Evolutionary conservation across 2,888 invertebrate genomes (phyloP).

Genomic region (Monochamus alternatus): DNA sequence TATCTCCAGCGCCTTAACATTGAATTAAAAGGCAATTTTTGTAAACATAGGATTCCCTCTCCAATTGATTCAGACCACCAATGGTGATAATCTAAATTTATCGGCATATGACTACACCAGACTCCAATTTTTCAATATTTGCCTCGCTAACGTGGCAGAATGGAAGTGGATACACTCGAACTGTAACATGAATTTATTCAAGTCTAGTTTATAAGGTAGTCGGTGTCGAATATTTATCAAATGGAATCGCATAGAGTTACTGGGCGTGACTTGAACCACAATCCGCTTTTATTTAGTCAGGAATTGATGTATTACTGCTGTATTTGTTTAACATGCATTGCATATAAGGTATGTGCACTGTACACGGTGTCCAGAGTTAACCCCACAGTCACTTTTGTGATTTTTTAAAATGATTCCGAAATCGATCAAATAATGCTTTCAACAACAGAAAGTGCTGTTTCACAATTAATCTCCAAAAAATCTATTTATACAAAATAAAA

Average conservation of each 20-base stretch:
- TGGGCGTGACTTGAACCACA: conserved; percentile 8
- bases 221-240: conserved; percentile 7
- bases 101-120: not conserved
- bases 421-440: no score
- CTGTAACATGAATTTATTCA: conserved; percentile 21
- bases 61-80: not conserved
- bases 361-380: no score
- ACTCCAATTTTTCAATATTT: conserved; percentile 7
- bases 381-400: no score
- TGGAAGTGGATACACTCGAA: conserved; percentile 16
- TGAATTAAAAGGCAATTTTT: not conserved
- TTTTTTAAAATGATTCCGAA: no score
- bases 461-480: no score
- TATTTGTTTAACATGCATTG: conserved; percentile 5
- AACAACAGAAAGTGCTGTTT: no score
- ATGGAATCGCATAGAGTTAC: not conserved
- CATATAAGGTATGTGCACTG: no score
- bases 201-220: conserved; percentile 27
- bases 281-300: not conserved
- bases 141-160: conserved; percentile 5
- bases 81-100: not conserved
- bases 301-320: not conserved
- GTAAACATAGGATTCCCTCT: no score
- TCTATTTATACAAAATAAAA: no score
- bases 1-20: no score